These are phyloP conservation scores for Penaeus vannamei DNA, from an alignment of 1,140 invertebrate species.

Conservation along the genomic window DNA sequence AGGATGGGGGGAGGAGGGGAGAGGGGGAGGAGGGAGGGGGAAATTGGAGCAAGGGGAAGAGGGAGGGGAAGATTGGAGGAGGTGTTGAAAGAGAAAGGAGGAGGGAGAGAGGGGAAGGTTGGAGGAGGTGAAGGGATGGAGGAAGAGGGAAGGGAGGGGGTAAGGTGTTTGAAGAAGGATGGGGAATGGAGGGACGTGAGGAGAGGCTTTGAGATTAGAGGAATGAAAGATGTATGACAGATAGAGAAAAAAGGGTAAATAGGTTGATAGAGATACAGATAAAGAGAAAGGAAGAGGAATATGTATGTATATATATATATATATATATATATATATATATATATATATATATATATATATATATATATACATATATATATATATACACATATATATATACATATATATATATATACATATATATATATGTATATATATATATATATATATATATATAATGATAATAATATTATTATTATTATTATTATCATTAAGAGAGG, in stretches of 20 bases:
- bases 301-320: neutral
- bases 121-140: neutral
- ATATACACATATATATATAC: constrained; percentile 16
- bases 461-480: too few species aligned
- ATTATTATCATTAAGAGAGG: neutral
- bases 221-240: neutral
- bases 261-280: constrained; percentile 10
- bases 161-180: neutral
- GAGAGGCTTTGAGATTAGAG: neutral
- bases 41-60: too few species aligned
- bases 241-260: constrained; percentile 14
- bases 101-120: neutral
- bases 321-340: neutral
- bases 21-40: too few species aligned
- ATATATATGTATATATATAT: constrained; percentile 16
- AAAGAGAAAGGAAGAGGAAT: constrained; percentile 27
- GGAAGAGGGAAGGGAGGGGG: neutral
- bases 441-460: too few species aligned
- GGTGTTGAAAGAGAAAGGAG: neutral
- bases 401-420: constrained; percentile 9
- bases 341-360: neutral
- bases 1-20: too few species aligned
- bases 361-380: neutral
- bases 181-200: neutral
- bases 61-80: neutral